A percentile compares a stretch with the other conserved stretches of the same genome.
Conservation (phyloP, 2,113 vertebrate species). For the Tupaia chinensis region DNA sequence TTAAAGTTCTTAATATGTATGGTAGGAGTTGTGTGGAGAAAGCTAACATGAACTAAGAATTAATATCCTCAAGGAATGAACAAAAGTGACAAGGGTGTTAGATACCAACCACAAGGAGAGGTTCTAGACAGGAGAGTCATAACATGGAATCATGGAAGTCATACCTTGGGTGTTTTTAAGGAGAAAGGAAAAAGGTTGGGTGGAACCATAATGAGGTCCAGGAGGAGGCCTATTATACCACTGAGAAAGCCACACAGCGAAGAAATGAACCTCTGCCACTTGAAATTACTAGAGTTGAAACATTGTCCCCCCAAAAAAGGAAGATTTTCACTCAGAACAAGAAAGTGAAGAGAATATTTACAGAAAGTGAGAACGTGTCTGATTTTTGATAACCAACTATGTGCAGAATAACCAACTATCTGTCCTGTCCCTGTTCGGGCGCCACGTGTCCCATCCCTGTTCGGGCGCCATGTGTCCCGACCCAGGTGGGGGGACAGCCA, state of each 20-base stretch:
- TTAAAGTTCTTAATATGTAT: not conserved
- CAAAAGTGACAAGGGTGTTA: not conserved
- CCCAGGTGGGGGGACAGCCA: too few species aligned
- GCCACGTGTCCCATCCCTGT: too few species aligned
- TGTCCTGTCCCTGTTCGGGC: too few species aligned
- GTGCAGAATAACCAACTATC: not conserved
- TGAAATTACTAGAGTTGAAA: not conserved
- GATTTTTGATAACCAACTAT: not conserved
- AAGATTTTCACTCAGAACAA: not conserved
- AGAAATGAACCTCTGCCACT: not conserved
- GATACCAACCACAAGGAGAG: not conserved
- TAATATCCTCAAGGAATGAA: not conserved
- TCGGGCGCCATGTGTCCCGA: too few species aligned
- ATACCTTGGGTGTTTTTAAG: not conserved
- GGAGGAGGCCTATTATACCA: not conserved
- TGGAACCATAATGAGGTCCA: not conserved
- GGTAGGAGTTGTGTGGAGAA: not conserved
- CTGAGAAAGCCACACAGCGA: not conserved
- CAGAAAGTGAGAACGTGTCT: not conserved
- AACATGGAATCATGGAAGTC: too few species aligned
- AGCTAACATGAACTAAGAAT: not conserved
- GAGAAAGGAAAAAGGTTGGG: not conserved
- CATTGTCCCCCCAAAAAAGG: not conserved
- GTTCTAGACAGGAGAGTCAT: accelerated
- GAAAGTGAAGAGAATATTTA: not conserved